Evolutionary conservation across 2,797 vertebrate species (phyloP).

Genomic region (Luscinia luscinia): DNA sequence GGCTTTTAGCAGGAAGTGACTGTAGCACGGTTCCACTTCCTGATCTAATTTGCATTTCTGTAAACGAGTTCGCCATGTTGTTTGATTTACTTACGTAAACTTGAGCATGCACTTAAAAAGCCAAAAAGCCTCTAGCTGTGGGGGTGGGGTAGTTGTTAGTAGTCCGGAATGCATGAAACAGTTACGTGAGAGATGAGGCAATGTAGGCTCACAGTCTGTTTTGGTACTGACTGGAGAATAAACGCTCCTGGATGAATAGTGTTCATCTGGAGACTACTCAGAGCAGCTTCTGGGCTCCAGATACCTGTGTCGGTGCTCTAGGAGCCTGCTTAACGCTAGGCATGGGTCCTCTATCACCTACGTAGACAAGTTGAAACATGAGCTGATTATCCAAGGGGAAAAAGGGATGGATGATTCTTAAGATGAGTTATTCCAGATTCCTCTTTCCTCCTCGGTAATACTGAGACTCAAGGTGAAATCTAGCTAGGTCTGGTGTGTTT

Average conservation of each 20-base stretch:
- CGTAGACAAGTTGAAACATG: background rate
- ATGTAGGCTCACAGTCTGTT: fast-evolving
- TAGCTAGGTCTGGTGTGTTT: conserved; percentile 64
- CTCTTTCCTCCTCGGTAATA: background rate
- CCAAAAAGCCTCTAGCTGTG: background rate
- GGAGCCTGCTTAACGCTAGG: background rate
- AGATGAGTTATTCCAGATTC: background rate
- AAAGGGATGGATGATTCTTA: background rate
- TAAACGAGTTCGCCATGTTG: background rate
- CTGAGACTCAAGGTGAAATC: background rate
- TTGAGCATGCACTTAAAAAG: background rate
- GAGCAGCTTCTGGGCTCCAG: no score
- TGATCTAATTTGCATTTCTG: background rate
- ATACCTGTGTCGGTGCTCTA: fast-evolving
- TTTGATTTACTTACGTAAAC: background rate
- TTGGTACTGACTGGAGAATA: background rate
- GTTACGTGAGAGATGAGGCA: fast-evolving
- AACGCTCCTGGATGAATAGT: background rate
- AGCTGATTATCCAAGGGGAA: background rate
- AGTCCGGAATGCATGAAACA: fast-evolving
- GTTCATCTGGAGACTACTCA: background rate
- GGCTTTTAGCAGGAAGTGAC: background rate
- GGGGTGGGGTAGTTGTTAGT: background rate
- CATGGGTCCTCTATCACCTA: fast-evolving
- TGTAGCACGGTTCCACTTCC: background rate